Evolutionary conservation across 1,140 invertebrate species (phyloP).

Genomic region (Leptinotarsa lineolata): DNA sequence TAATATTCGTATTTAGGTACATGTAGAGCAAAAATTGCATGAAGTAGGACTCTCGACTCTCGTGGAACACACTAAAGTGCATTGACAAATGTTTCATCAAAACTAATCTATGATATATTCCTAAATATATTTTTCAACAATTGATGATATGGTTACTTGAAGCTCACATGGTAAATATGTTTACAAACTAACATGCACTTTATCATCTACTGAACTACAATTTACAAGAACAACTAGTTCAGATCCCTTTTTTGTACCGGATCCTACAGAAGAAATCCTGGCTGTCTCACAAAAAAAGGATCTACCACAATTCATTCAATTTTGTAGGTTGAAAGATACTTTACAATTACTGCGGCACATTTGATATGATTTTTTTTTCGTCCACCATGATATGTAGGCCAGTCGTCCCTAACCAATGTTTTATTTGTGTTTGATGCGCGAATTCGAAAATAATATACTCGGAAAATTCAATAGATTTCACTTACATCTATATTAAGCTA

Average conservation of each 20-base stretch:
- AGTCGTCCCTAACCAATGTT: constrained; percentile 35
- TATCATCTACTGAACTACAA: constrained; percentile 29
- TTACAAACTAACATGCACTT: constrained; percentile 39
- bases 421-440: constrained; percentile 38
- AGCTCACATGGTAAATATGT: constrained; percentile 44
- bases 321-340: constrained; percentile 15
- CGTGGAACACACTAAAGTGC: constrained; percentile 36
- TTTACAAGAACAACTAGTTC: constrained; percentile 26
- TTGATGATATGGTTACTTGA: constrained; percentile 45
- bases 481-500: constrained; percentile 31
- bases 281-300: constrained; percentile 42
- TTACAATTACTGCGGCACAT: constrained; percentile 49
- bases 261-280: constrained; percentile 24
- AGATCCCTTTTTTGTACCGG: constrained; percentile 28
- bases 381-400: constrained; percentile 48
- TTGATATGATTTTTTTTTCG: constrained; percentile 41
- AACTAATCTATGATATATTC: constrained; percentile 24
- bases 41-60: constrained; percentile 24
- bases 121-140: constrained; percentile 36
- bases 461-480: constrained; percentile 21
- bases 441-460: constrained; percentile 28
- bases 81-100: constrained; percentile 38
- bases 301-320: constrained; percentile 3
- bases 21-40: constrained; percentile 46
- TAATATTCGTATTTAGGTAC: constrained; percentile 43